Conservation (phyloP, 1,140 invertebrate species). For the Ceratitis capitata region DNA sequence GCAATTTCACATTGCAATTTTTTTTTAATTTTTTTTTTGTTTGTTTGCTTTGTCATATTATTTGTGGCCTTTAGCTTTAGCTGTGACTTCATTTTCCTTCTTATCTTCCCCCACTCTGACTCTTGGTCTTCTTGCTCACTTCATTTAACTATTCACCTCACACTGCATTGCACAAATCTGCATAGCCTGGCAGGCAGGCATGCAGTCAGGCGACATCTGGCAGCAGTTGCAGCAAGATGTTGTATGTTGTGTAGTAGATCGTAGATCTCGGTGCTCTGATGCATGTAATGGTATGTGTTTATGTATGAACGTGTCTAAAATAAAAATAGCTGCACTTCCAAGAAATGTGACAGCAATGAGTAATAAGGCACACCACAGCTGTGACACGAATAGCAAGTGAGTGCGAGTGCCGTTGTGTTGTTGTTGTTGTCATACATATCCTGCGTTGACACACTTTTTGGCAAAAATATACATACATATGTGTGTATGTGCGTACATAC, state of each 20-base stretch:
- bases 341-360: conserved; percentile 36
- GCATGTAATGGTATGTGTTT: conserved; percentile 20
- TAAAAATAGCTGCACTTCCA: conserved; percentile 22
- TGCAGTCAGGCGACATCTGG: background rate
- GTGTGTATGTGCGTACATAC: too few species aligned
- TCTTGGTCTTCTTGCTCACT: background rate
- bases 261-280: background rate
- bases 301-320: conserved; percentile 28
- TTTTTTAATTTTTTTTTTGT: background rate
- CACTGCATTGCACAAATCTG: background rate
- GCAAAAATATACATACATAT: too few species aligned
- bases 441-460: conserved; percentile 10
- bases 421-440: background rate
- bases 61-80: background rate
- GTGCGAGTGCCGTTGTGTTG: conserved; percentile 20
- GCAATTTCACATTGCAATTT: background rate
- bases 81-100: background rate
- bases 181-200: too few species aligned
- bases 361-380: conserved; percentile 33
- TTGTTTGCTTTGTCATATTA: background rate
- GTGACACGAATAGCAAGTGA: conserved; percentile 17
- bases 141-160: background rate
- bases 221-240: background rate
- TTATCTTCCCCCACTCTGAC: background rate
- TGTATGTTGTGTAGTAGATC: too few species aligned